Percentiles rank a stretch among this genome's conserved stretches.
Evolutionary conservation across 2,113 vertebrate genomes (phyloP).

Genomic region (Lynx canadensis): DNA sequence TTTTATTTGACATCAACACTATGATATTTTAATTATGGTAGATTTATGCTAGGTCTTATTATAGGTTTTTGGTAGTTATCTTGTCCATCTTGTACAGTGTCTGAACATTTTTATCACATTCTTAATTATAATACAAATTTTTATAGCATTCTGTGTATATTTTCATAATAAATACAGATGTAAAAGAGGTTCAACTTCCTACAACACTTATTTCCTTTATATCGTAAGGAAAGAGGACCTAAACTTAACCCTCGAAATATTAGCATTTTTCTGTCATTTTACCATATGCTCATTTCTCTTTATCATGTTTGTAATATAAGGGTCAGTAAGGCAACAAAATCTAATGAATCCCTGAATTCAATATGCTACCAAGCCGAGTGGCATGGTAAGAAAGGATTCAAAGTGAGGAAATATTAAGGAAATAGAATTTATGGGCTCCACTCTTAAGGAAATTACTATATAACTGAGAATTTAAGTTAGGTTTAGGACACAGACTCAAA

Average conservation of each 20-base stretch:
- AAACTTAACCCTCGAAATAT: not conserved
- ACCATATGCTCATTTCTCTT: not conserved
- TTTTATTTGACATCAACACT: not conserved
- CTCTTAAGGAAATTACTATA: not conserved
- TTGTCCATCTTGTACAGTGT: not conserved
- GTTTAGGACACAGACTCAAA: not conserved
- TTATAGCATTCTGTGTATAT: not conserved
- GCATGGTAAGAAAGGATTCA: not conserved
- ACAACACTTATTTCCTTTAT: not conserved
- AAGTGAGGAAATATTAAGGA: not conserved
- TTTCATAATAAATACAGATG: not conserved
- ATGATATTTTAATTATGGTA: constrained; percentile 7
- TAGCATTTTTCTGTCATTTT: not conserved
- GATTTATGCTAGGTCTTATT: not conserved
- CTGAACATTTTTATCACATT: not conserved
- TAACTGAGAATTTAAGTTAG: constrained; percentile 15
- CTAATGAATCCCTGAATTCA: not conserved
- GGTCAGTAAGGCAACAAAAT: not conserved
- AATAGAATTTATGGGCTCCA: not conserved
- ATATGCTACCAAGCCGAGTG: not conserved
- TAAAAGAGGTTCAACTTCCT: not conserved
- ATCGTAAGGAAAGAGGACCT: not conserved
- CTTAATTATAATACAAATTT: not conserved
- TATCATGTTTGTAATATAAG: not conserved
- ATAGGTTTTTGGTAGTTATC: not conserved